Base-by-base conservation (phyloP, 2,797 vertebrate genomes). In the Scarus forsteni region DNA sequence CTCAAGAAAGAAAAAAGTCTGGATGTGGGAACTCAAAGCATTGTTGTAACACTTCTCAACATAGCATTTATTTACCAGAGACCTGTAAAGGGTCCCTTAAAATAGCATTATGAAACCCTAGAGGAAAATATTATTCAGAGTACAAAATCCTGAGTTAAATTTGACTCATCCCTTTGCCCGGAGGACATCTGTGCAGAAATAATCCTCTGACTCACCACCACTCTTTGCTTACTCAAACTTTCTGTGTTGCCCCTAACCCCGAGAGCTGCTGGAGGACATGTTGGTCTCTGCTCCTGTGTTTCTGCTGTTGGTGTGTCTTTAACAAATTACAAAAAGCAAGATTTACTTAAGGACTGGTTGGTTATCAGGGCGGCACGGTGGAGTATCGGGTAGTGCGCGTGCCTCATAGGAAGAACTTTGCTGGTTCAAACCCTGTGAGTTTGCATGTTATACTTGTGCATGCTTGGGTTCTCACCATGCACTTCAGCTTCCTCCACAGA, bases 231-330 rank as follows among this genome's bases (percentile, higher is more conserved):
- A 55, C 39, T 39, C 35, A 27, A 60, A 40, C 36, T 44, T 42
- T 9, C n/a, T 18, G 16, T 19, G 16, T 19, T 11, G 7, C 3
- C 27, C 7, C 40, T n/a, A 3, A 62, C 52, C 66, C 68, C 9
- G 38, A 54, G 61, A 16, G n/a, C 55, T 27, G 75, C 64, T 55
- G 34, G 42, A 50, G 51, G 65, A 57, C 40, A 43, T 18, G 63
- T 67, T 19, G 66, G 67, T 58, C 68, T 56, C 62, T 70, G 71
- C 59, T 63, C 60, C 60, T 56, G 64, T 44, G 38, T 39, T 3
- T 39, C 9, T 39, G 38, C 38, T 10, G 7, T 39, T 39, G 38
- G 38, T 49, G 40, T 74, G 13, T 55, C 60, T 43, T 27, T 2
- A 27, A 27, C 27, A 27, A 27, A 27, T 27, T 2, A 27, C 27